Conservation (phyloP, 2,797 vertebrate species). For the Myotis pilosus region DNA sequence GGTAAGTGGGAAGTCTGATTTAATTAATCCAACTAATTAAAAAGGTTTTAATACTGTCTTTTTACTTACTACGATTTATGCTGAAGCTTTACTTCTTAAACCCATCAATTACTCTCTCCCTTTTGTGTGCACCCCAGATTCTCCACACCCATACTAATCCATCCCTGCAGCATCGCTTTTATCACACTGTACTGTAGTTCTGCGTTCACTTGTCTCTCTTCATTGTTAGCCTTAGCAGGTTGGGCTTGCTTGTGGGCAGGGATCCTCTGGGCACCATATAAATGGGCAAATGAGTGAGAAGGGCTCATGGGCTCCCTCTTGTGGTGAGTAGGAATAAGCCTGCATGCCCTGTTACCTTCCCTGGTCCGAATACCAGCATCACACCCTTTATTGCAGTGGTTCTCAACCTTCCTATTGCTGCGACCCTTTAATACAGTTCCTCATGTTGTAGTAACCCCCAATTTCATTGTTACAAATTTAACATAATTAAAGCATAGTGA, state of each 20-base stretch:
- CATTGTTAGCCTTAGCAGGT: not conserved
- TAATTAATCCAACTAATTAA: constrained; percentile 26
- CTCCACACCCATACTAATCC: not conserved
- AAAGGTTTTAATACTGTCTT: not conserved
- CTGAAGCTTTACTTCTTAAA: not conserved
- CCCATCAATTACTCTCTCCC: not conserved
- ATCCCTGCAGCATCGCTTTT: not conserved
- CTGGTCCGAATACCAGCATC: not conserved
- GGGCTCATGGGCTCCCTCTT: constrained; percentile 34
- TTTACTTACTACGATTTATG: not conserved
- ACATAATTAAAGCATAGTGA: too few species aligned
- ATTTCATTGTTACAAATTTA: too few species aligned
- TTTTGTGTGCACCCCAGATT: not conserved
- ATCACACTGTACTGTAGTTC: not conserved
- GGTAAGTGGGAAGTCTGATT: not conserved
- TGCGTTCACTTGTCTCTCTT: not conserved
- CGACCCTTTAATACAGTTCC: too few species aligned
- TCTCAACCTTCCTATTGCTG: too few species aligned
- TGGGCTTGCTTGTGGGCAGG: not conserved
- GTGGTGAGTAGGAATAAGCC: constrained; percentile 3
- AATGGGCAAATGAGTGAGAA: not conserved
- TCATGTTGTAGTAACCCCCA: too few species aligned
- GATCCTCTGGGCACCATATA: not conserved
- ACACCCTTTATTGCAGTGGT: not conserved
- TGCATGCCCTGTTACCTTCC: not conserved